Evolutionary conservation across 2,888 invertebrate genomes (phyloP).

Genomic region (Erebia palarica): DNA sequence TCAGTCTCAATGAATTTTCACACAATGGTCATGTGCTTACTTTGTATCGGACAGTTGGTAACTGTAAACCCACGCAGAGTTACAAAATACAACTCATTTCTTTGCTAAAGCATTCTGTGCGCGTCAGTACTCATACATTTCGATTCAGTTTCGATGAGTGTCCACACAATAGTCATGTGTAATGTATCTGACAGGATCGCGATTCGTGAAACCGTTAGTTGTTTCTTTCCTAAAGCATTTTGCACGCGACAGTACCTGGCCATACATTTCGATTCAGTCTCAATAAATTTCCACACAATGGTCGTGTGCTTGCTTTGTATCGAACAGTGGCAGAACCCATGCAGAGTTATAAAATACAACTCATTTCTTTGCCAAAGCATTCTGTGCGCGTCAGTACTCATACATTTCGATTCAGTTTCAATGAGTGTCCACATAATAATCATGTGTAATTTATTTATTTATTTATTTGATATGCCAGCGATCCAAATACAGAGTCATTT

Average conservation of each 20-base stretch:
- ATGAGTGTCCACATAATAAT: no score
- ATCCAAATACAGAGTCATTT: no score
- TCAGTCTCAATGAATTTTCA: neutral
- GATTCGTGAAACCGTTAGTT: no score
- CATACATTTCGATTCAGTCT: slow-evolving; percentile 10
- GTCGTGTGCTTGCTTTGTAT: slow-evolving; percentile 34
- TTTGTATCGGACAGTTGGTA: slow-evolving; percentile 45
- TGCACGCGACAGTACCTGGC: no score
- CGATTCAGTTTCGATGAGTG: neutral
- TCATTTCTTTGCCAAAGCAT: neutral
- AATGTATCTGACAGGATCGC: no score
- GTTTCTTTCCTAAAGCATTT: no score
- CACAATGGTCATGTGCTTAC: slow-evolving; percentile 41
- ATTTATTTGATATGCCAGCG: no score
- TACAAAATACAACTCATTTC: neutral
- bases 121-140: neutral
- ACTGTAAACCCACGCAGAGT: slow-evolving; percentile 22
- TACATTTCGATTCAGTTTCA: neutral
- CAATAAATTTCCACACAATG: slow-evolving; percentile 43
- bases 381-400: neutral
- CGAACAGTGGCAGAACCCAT: no score
- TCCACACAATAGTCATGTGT: no score
- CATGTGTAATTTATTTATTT: no score
- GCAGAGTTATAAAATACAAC: no score
- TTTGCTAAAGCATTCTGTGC: neutral